Percentiles rank a stretch among this genome's conserved stretches.
Conservation (phyloP, 2,113 vertebrate genomes). For the Thamnophis sirtalis region DNA sequence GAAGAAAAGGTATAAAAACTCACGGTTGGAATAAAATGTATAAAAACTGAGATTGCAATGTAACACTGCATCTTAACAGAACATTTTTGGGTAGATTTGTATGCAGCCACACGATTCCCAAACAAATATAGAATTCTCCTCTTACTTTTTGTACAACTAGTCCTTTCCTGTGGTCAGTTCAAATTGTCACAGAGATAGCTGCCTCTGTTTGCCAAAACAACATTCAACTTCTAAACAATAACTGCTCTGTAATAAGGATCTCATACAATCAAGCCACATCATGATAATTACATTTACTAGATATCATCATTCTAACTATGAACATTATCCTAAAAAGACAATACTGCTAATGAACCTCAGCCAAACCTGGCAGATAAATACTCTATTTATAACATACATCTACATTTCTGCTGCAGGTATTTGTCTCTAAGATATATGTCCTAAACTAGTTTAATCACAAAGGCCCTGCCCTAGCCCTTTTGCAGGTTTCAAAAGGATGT, state of each 20-base stretch:
- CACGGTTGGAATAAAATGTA: neutral
- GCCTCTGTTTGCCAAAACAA: neutral
- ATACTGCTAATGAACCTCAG: neutral
- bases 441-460: conserved; percentile 30
- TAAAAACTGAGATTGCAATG: neutral
- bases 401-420: conserved; percentile 34
- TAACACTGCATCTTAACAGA: neutral
- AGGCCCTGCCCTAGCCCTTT: conserved; percentile 22
- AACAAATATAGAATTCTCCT: neutral
- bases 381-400: neutral
- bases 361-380: neutral
- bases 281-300: neutral
- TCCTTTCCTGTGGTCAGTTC: neutral
- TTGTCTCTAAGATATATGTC: conserved; percentile 40
- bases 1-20: neutral
- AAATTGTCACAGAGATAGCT: neutral
- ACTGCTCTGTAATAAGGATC: neutral
- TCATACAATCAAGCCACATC: neutral
- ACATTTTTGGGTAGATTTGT: neutral
- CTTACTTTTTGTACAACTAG: neutral
- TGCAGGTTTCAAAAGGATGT: conserved; percentile 56
- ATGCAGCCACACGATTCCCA: neutral
- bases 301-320: neutral
- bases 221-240: neutral
- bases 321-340: neutral